Evolutionary conservation across 2,888 invertebrate species (phyloP).

Genomic region (Willowsia nigromaculata): DNA sequence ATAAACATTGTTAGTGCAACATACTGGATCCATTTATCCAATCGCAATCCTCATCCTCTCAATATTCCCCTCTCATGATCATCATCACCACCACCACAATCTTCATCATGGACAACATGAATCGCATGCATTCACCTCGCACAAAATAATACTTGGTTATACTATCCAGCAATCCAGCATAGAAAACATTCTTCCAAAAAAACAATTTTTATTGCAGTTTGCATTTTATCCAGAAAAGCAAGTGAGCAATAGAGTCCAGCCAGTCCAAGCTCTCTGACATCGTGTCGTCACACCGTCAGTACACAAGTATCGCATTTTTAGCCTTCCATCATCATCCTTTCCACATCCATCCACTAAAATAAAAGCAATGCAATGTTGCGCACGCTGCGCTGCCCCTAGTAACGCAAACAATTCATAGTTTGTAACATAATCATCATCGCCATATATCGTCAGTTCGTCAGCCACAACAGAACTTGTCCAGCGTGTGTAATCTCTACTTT

Average conservation of each 20-base stretch:
- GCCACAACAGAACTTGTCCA: neutral
- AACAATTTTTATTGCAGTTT: slow-evolving; percentile 13
- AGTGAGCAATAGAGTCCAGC: neutral
- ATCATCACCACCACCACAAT: neutral
- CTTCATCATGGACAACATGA: neutral
- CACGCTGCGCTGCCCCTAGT: neutral
- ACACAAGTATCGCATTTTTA: neutral
- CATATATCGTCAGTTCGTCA: neutral
- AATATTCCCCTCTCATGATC: neutral
- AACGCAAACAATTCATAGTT: neutral
- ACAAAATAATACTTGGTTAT: neutral
- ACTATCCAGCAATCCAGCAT: neutral
- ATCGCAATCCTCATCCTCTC: neutral
- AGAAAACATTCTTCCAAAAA: slow-evolving; percentile 9
- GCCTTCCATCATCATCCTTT: neutral
- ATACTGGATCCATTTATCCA: slow-evolving; percentile 23
- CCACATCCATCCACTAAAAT: too few species aligned
- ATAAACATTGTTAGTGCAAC: slow-evolving; percentile 25
- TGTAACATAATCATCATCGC: neutral
- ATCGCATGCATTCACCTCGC: neutral
- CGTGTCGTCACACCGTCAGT: neutral
- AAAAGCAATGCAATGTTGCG: neutral
- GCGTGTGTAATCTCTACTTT: too few species aligned
- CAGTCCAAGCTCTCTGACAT: neutral
- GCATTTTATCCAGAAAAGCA: neutral